Evolutionary conservation across 2,797 vertebrate species (phyloP), one percentile per base, ranked within the genome.

Genomic region (Coregonus ussuriensis): DNA sequence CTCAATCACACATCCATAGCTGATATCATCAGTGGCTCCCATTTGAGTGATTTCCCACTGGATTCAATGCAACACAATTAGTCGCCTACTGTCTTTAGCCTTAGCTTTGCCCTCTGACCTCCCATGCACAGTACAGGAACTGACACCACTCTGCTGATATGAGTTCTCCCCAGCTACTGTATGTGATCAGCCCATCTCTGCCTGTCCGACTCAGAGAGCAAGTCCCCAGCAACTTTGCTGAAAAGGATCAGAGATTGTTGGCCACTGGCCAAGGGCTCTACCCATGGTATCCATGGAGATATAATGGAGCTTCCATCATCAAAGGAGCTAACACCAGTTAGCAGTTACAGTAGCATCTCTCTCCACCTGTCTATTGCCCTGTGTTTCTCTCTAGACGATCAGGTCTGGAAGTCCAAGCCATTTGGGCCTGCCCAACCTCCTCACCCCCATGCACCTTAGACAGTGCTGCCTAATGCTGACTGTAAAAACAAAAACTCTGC

Each of bases 11-110:
- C 74, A 84, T 29, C 73, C 86, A 47, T 47, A 11, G 41, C 41
- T 47, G 9, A 47, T 80, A 85, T 83, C 71, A 75, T 90, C 92
- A 90, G 86, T 51, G 74, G 74, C 86, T 88, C 84, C 90, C 89
- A 89, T 92, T 88, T 90, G 87, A 91, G 86, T 90, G 91, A 91
- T 92, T 91, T 92, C 92, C 92, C 91, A 82, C 89, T 74, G 83
- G 91, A 91, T 91, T 88, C 88, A 74, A 86, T 76, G 89, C 89
- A 77, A 82, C 86, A 75, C 88, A 92, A 91, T 93, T 92, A 92
- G 90, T 86, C 63, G 84, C 80, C 83, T 1, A 82, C 86, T 25
- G 81, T 87, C 84, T 89, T 88, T 91, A 83, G 86, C 81, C 84
- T 86, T n/a, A 6, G n/a, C 75, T 69, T 47, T 67, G 84, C 88